phyloP scores from a whole-genome alignment of 2,888 invertebrate species.

The Ichneumoninae sp. region DNA sequence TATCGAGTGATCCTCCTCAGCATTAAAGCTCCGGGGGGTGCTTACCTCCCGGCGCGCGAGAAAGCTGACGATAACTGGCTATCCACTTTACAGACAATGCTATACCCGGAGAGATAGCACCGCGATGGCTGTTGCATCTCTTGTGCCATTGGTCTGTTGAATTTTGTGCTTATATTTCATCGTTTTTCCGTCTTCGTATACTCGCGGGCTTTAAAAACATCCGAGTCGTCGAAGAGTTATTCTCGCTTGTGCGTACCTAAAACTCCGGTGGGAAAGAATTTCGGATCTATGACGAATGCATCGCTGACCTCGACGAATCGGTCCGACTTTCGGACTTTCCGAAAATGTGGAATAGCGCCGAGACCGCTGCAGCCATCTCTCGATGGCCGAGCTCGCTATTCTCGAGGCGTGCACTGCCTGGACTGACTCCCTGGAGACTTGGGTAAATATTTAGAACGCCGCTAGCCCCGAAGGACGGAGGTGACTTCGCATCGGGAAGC shows the following conservation, averaged over 20 bases:
- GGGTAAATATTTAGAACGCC: slow-evolving; percentile 58
- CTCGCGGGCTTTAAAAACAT: background rate
- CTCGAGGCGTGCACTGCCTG: slow-evolving; percentile 19
- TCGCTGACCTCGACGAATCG: slow-evolving; percentile 33
- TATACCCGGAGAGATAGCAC: slow-evolving; percentile 9
- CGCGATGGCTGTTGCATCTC: slow-evolving; percentile 40
- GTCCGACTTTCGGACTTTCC: background rate
- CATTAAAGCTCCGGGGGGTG: slow-evolving; percentile 46
- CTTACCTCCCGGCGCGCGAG: slow-evolving; percentile 1
- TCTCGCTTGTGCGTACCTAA: background rate
- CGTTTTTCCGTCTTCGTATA: background rate
- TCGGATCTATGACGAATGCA: slow-evolving; percentile 44
- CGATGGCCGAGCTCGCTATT: slow-evolving; percentile 1
- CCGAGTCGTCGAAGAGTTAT: background rate
- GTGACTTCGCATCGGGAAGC: slow-evolving; percentile 37
- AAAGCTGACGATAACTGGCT: slow-evolving; percentile 16
- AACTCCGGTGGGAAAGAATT: slow-evolving; percentile 4
- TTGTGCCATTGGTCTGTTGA: background rate
- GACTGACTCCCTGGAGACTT: slow-evolving; percentile 30
- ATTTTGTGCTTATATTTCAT: background rate
- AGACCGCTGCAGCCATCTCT: background rate
- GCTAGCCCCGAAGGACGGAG: slow-evolving; percentile 18
- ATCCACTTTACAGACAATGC: slow-evolving; percentile 6
- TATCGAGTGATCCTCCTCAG: slow-evolving; percentile 45
- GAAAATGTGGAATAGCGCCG: background rate